These are phyloP conservation scores for Hypselothyrea guttata DNA, from an alignment of 2,888 invertebrate genomes.

Conservation along the genomic window DNA sequence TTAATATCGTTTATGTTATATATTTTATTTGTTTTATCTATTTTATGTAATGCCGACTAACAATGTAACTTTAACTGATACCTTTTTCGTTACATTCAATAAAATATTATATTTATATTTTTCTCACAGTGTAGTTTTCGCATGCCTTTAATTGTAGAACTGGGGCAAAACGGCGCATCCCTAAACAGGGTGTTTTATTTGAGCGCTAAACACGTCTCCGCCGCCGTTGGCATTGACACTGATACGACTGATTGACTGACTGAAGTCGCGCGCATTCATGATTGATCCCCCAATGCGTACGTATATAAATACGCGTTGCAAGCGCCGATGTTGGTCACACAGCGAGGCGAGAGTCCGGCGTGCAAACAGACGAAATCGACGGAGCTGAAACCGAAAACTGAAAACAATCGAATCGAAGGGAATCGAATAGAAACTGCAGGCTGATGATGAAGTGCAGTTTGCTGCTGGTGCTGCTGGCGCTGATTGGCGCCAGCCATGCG, in stretches of 20 bases:
- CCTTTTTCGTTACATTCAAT: not conserved
- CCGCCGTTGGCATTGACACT: conserved; percentile 66
- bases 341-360: conserved; percentile 38
- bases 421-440: conserved; percentile 17
- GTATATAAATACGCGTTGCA: conserved; percentile 70
- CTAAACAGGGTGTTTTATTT: conserved; percentile 67
- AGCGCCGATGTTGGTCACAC: conserved; percentile 56
- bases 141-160: conserved; percentile 74
- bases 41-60: too few species aligned
- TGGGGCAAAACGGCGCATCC: conserved; percentile 68
- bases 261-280: conserved; percentile 8
- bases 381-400: not conserved
- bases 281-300: conserved; percentile 42
- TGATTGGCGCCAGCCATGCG: conserved; percentile 61
- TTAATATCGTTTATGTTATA: too few species aligned
- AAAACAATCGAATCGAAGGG: not conserved
- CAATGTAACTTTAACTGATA: not conserved
- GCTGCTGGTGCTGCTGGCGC: conserved; percentile 63
- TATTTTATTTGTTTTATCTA: too few species aligned
- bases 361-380: conserved; percentile 1
- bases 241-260: conserved; percentile 30
- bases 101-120: conserved; percentile 40
- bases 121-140: conserved; percentile 52
- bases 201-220: conserved; percentile 12
- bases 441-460: conserved; percentile 43